Evolutionary conservation across 2,888 invertebrate species (phyloP).

Genomic region (Cephus pygmeus): DNA sequence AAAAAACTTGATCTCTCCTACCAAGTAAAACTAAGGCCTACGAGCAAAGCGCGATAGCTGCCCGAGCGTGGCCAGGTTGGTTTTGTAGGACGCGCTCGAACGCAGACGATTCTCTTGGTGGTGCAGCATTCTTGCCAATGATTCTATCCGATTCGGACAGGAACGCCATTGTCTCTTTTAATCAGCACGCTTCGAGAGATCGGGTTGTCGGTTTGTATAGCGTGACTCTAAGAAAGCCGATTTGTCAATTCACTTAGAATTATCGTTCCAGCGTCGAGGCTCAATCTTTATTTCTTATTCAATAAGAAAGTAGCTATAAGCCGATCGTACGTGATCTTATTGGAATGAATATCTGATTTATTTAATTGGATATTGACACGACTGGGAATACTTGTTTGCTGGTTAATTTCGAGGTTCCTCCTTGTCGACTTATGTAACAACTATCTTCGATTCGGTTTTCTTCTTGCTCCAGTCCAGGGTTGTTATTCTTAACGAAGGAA

Average conservation of each 20-base stretch:
- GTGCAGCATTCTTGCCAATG: background rate
- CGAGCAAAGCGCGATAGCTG: background rate
- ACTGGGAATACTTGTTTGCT: background rate
- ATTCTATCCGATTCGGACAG: background rate
- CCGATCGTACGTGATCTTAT: background rate
- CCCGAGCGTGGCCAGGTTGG: background rate
- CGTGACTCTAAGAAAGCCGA: background rate
- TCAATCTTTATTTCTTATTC: background rate
- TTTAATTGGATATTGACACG: background rate
- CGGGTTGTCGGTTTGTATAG: background rate
- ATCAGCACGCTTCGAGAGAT: background rate
- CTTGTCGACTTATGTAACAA: background rate
- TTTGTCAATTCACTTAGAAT: background rate
- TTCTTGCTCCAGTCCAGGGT: background rate
- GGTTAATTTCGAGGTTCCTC: background rate
- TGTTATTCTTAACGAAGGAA: background rate
- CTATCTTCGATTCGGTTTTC: background rate
- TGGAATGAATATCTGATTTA: background rate
- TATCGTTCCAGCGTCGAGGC: background rate
- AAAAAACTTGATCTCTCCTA: background rate
- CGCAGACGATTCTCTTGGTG: background rate
- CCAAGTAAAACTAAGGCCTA: background rate
- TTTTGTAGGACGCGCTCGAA: background rate
- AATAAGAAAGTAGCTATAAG: background rate
- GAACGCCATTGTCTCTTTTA: background rate